Base-by-base conservation (phyloP, 1,140 invertebrate species). In the Trachymyrmex cornetzi region DNA sequence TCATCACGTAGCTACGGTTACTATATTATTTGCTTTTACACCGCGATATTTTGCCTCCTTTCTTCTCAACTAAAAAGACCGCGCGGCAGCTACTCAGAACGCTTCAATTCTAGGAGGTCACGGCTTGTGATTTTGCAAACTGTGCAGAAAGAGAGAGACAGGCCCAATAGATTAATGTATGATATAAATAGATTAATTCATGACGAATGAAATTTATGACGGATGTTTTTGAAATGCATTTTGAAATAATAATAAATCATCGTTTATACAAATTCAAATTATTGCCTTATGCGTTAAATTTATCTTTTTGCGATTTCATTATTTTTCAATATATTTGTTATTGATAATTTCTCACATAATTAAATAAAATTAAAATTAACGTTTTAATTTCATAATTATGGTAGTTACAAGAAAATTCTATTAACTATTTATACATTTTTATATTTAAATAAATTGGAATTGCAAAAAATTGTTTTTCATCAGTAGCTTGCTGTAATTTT, bases 1-100 rank as follows among this genome's bases (percentile, higher is more conserved):
- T 82, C 24, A 74, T 82, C 67, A 82, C 67, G 48, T 80, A 80
- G 50, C 64, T 44, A 81, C 34, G 66, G 64, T 75, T 84, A 48
- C 55, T 30, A 55, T 22, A 55, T 75, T 24, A 75, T 22, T 84
- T 38, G 38, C 27, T 84, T 75, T 84, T 63, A 34, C 2, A 48
- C 24, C 67, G n/a, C 63, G 24, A 79, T 79, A 66, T 79, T 66
- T 79, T 16, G 22, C 34, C 22, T 24, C 14, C 16, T 79, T 66
- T 44, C 24, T 4, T 38, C n/a, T 69, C 30, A 11, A 55, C n/a
- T 66, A 57, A 55, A 69, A 81, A 27, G 16, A 48, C 57, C 74
- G 57, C 14, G 11, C 14, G 14, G 5, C 4, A 57, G 30, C 22
- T 81, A 57, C 14, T 48, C 2, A n/a, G 16, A 71, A 55, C 2